Evolutionary conservation across 2,888 invertebrate genomes (phyloP), one percentile per base, ranked within the genome.

Genomic region (Drosophila subsilvestris): DNA sequence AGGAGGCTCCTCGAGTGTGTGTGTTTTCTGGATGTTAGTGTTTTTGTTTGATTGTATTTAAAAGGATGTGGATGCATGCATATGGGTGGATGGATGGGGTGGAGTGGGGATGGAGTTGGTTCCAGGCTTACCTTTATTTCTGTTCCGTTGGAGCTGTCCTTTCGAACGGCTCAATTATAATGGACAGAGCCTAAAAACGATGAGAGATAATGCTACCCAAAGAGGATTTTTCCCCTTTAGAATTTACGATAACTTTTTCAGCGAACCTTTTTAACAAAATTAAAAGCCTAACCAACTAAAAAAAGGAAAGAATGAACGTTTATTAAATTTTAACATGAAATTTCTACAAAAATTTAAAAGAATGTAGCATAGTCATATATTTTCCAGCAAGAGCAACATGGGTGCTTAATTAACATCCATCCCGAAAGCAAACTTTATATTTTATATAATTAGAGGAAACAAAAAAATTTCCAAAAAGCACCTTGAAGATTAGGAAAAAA

Each of bases 141-240:
- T 14, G 37, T 37, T 37, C 27, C 56, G 50, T 56, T 48, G 43
- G 56, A 53, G 37, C 8, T 57, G 51, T 37, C 7, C 27, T 14
- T 22, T 37, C 18, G 69, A 74, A 84, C 78, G 84, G 75, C 87
- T 82, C 87, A 82, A 82, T 82, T 86, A 82, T 86, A 86, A 79
- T 63, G 69, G 69, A 37, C 37, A 37, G 37, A 37, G 1, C 5
- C 6, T 6, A 37, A 37, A 37, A 37, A 37, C 37, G 37, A 14
- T 37, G 14, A 37, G 14, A 37, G 14, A 6, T 37, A 37, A 37
- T 14, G 6, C 14, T 37, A 37, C 14, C 37, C 37, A 37, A 37
- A 14, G 14, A 37, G 6, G 14, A 37, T 1, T 37, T 6, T 14
- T 14, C 1, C 14, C 5, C 32, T 6, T 14, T 12, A 37, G 32